Evolutionary conservation across 2,113 vertebrate genomes (phyloP), one percentile per base, ranked within the genome.

Genomic region (Larimichthys crocea): DNA sequence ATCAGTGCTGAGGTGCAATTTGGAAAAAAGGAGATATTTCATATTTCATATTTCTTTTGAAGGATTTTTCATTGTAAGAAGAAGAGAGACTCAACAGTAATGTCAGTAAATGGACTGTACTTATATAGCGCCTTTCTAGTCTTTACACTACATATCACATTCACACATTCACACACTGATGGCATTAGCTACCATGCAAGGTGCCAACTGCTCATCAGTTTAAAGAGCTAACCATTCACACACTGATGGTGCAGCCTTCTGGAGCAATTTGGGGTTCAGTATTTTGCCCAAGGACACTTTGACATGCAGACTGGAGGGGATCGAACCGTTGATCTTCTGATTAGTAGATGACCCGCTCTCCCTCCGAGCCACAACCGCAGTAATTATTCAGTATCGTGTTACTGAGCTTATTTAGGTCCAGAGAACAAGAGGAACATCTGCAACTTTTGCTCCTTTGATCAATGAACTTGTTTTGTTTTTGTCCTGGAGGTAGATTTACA

Each of bases 301-400:
- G 26, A 26, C 26, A 26, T 26, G 26, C 26, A 26, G 26, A 26
- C 29, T 29, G 29, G 29, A 29, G 3, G 0, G 0, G 29, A 29
- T 2, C 2, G 29, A 29, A 29, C 29, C 29, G 29, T 0, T 3
- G 29, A 29, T 29, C 29, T 26, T 26, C 2, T 26, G 26, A 26
- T 26, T 26, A 29, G 29, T 29, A 4, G 29, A 29, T 2, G 29
- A 29, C 29, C 29, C 29, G 3, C 29, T 29, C 29, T 29, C 0
- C 29, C 29, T 29, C 29, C 29, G 4, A 29, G 26, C 26, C 26
- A 26, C 26, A 29, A 0, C 29, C 29, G 29, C 1, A 7, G 66
- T 44, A 46, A 79, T 66, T 60, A 22, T 42, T 73, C n/a, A 60
- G 14, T 15, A 12, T 35, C 9, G 73, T 9, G 68, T 35, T 35